Conservation (phyloP, 2,797 vertebrate species). For the Betta splendens region DNA sequence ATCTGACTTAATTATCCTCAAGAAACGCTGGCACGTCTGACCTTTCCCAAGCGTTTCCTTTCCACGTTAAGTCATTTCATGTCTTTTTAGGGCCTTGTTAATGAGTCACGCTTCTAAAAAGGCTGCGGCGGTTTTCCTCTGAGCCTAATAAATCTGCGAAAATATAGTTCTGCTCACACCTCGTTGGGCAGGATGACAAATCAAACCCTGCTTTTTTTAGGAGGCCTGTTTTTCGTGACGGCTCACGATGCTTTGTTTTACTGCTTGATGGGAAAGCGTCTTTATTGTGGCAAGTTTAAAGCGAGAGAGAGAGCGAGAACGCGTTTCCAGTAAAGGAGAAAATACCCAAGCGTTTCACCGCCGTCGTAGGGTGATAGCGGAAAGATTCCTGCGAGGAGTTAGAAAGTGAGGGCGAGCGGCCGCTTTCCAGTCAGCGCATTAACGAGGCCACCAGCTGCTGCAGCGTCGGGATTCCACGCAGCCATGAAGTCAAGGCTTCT, state of each 20-base stretch:
- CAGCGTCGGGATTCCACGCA: conserved; percentile 66
- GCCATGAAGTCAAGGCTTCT: conserved; percentile 67
- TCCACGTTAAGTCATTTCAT: conserved; percentile 54
- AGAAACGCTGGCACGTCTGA: conserved; percentile 9
- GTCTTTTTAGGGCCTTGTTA: conserved; percentile 71
- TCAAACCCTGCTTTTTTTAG: conserved; percentile 29
- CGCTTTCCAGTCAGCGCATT: conserved; percentile 61
- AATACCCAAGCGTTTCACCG: conserved; percentile 47
- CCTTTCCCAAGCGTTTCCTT: conserved; percentile 23
- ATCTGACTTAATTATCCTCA: conserved; percentile 15
- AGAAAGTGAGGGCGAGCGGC: conserved; percentile 34
- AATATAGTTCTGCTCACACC: conserved; percentile 62
- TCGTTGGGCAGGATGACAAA: conserved; percentile 60
- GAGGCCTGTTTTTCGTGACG: conserved; percentile 38
- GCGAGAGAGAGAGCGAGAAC: conserved; percentile 17
- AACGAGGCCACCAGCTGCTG: conserved; percentile 70
- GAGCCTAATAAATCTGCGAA: conserved; percentile 54
- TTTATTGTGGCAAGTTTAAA: conserved; percentile 47
- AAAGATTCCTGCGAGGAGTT: conserved; percentile 54
- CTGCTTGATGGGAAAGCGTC: conserved; percentile 54
- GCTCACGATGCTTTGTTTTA: conserved; percentile 47
- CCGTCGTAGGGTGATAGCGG: conserved; percentile 51
- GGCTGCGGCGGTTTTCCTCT: conserved; percentile 68
- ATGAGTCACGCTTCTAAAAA: conserved; percentile 63
- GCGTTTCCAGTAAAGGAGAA: conserved; percentile 36